Evolutionary conservation across 1,140 invertebrate genomes (phyloP).

Genomic region (Trichonephila inaurata): DNA sequence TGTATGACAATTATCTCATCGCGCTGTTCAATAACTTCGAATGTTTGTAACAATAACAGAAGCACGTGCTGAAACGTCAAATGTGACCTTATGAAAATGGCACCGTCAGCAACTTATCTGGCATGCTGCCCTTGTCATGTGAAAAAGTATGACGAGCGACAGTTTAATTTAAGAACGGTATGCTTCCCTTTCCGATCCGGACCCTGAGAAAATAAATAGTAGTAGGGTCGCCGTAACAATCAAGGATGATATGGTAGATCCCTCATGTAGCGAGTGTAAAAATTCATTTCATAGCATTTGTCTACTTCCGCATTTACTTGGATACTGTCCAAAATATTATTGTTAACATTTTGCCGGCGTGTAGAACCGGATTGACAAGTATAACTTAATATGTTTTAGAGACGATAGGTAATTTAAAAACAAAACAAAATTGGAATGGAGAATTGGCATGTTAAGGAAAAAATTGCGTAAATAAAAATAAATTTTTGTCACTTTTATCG

Average conservation of each 20-base stretch:
- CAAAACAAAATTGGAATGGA: too few species aligned
- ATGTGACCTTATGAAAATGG: constrained; percentile 13
- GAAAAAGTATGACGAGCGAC: constrained; percentile 1
- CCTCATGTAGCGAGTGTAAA: neutral
- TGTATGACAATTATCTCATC: too few species aligned
- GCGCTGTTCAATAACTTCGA: neutral
- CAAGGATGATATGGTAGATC: neutral
- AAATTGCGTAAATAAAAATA: too few species aligned
- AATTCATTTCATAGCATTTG: neutral
- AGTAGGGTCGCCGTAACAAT: neutral
- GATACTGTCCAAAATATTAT: neutral
- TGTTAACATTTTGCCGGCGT: too few species aligned
- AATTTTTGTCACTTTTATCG: too few species aligned
- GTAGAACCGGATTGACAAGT: too few species aligned
- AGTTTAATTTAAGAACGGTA: neutral
- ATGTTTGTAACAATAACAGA: neutral
- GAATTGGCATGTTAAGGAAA: too few species aligned
- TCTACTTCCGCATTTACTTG: neutral
- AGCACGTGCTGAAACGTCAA: neutral
- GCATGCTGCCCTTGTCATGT: neutral
- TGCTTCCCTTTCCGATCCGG: neutral
- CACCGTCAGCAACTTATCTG: neutral
- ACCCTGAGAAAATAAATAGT: constrained; percentile 25
- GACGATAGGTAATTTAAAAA: too few species aligned
- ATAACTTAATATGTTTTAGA: too few species aligned